A percentile compares a stretch with the other conserved stretches of the same genome.
Evolutionary conservation across 2,797 vertebrate species (phyloP).

Genomic region (Emys orbicularis): DNA sequence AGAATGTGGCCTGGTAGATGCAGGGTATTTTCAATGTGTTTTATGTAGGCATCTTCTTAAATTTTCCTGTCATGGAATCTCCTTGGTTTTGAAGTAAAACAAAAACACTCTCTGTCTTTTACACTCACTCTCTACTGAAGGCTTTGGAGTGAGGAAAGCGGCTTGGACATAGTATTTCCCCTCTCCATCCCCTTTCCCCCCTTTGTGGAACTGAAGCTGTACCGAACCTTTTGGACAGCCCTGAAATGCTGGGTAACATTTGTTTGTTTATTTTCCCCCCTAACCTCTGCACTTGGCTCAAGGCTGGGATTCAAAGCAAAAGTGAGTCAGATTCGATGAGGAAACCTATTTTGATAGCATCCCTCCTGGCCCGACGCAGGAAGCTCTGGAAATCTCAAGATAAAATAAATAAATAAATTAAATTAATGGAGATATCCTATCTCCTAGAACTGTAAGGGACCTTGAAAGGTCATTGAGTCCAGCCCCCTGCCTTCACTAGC

Average conservation of each 20-base stretch:
- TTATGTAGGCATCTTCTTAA: background rate
- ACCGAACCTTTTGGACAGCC: conserved; percentile 69
- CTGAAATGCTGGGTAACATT: conserved; percentile 68
- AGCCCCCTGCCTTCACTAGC: too few relatives aligned
- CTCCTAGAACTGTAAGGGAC: too few relatives aligned
- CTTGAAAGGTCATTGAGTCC: too few relatives aligned
- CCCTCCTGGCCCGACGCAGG: conserved; percentile 26
- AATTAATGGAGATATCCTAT: too few relatives aligned
- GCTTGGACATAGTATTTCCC: conserved; percentile 47
- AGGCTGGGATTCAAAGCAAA: conserved; percentile 65
- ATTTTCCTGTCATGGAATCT: accelerated
- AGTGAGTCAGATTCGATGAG: conserved; percentile 65
- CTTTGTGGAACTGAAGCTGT: conserved; percentile 66
- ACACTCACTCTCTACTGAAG: conserved; percentile 9
- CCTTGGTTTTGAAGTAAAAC: background rate
- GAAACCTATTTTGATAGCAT: conserved; percentile 69
- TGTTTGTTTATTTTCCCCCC: conserved; percentile 62
- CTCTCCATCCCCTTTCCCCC: conserved; percentile 40
- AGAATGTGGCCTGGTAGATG: conserved; percentile 2
- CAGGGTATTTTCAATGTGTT: background rate
- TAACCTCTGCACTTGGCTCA: conserved; percentile 68
- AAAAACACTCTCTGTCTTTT: conserved; percentile 25
- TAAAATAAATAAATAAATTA: too few relatives aligned
- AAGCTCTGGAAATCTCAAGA: conserved; percentile 53
- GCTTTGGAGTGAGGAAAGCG: conserved; percentile 44